These are phyloP conservation scores for Villa cingulata DNA, from an alignment of 2,888 invertebrate genomes.

Conservation along the genomic window DNA sequence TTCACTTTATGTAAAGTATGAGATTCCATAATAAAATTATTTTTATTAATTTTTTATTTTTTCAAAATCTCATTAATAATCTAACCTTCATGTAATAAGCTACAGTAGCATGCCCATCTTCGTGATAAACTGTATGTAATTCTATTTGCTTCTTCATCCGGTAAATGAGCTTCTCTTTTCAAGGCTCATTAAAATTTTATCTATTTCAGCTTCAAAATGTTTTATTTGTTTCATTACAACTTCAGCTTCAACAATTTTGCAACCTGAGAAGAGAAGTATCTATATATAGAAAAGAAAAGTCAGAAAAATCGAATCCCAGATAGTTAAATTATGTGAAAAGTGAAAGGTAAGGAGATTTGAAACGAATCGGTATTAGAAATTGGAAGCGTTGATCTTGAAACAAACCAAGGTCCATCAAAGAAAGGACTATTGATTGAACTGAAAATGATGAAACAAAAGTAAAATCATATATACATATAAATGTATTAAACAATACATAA, in stretches of 20 bases:
- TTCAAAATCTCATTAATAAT: conserved; percentile 9
- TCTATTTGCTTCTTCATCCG: conserved; percentile 84
- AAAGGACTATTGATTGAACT: too few species aligned
- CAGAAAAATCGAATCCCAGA: too few species aligned
- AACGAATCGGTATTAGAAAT: too few species aligned
- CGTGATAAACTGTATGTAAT: conserved; percentile 96
- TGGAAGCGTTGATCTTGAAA: too few species aligned
- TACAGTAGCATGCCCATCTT: conserved; percentile 94
- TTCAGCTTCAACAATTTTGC: conserved; percentile 76
- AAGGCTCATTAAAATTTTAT: conserved; percentile 93
- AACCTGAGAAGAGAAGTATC: too few species aligned
- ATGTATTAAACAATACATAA: too few species aligned
- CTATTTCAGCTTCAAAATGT: conserved; percentile 84
- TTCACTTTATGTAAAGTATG: conserved; percentile 89
- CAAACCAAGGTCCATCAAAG: too few species aligned
- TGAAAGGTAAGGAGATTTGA: too few species aligned
- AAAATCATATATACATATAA: too few species aligned
- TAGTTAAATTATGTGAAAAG: too few species aligned
- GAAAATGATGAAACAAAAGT: too few species aligned
- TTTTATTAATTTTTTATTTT: conserved; percentile 20
- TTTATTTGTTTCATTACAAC: conserved; percentile 86
- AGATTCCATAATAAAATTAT: conserved; percentile 37
- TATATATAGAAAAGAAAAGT: too few species aligned
- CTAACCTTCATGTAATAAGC: conserved; percentile 58
- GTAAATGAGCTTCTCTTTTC: conserved; percentile 71